Evolutionary conservation across 2,888 invertebrate species (phyloP).

Genomic region (Cheilosia vernalis): DNA sequence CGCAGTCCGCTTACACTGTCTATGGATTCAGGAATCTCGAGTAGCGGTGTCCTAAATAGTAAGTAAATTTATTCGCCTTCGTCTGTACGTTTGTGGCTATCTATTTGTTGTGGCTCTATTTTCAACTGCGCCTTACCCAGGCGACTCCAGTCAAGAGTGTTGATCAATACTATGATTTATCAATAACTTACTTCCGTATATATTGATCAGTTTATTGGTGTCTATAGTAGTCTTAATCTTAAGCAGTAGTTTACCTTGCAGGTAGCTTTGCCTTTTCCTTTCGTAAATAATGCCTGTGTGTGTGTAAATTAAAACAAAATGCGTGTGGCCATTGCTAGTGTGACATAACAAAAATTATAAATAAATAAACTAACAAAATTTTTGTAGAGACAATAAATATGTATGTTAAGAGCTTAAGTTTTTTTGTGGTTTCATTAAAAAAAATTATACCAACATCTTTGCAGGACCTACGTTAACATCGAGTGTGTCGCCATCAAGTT

Average conservation of each 20-base stretch:
- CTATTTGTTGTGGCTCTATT: slow-evolving; percentile 11
- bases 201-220: slow-evolving; percentile 19
- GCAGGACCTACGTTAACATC: slow-evolving; percentile 77
- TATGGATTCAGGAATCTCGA: slow-evolving; percentile 95
- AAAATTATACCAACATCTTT: slow-evolving; percentile 46
- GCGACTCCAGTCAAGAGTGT: neutral
- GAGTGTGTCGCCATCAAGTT: slow-evolving; percentile 78
- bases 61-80: slow-evolving; percentile 64
- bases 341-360: slow-evolving; percentile 22
- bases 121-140: slow-evolving; percentile 22
- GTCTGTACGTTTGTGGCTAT: slow-evolving; percentile 13
- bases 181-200: neutral
- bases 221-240: slow-evolving; percentile 44
- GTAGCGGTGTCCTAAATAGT: slow-evolving; percentile 78
- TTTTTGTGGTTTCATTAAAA: neutral
- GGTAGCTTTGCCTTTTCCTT: slow-evolving; percentile 43
- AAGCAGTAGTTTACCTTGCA: slow-evolving; percentile 12
- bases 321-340: slow-evolving; percentile 29
- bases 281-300: slow-evolving; percentile 44
- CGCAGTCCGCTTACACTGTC: slow-evolving; percentile 90
- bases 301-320: slow-evolving; percentile 5
- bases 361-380: slow-evolving; percentile 28
- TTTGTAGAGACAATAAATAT: slow-evolving; percentile 13
- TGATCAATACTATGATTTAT: slow-evolving; percentile 25
- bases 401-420: neutral